phyloP scores from a whole-genome alignment of 2,113 vertebrate genomes.

The Anguilla rostrata region DNA sequence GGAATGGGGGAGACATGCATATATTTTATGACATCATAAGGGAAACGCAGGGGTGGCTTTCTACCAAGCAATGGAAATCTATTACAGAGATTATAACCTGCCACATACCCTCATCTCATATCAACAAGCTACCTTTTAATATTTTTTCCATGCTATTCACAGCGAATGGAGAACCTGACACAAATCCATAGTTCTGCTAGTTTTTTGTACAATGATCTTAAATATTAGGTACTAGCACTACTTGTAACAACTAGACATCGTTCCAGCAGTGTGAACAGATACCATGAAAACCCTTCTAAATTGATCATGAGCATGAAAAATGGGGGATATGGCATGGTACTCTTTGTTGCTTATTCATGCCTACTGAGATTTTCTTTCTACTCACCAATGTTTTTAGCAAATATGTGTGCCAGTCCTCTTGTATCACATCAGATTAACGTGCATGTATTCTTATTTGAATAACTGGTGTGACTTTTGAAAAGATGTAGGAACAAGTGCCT shows the following conservation, averaged over 20 bases:
- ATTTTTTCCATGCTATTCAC: no score
- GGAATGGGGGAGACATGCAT: no score
- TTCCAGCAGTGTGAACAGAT: background rate
- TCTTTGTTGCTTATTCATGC: background rate
- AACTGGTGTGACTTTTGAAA: background rate
- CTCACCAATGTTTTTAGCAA: background rate
- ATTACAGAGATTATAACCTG: no score
- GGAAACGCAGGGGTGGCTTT: no score
- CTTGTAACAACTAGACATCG: background rate
- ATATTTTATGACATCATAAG: no score
- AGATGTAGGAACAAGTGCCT: background rate
- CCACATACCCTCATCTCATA: no score
- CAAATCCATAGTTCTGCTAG: no score
- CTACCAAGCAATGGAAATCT: no score
- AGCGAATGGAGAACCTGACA: no score
- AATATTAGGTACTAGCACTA: no score
- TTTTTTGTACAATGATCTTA: no score
- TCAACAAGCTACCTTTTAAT: no score
- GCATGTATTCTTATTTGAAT: background rate
- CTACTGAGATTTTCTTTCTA: background rate
- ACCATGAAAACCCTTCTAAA: background rate
- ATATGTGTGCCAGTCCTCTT: background rate
- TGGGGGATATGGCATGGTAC: background rate
- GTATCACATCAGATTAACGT: background rate
- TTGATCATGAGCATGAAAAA: background rate